Evolutionary conservation across 1,140 invertebrate species (phyloP).

Genomic region (Battus philenor): DNA sequence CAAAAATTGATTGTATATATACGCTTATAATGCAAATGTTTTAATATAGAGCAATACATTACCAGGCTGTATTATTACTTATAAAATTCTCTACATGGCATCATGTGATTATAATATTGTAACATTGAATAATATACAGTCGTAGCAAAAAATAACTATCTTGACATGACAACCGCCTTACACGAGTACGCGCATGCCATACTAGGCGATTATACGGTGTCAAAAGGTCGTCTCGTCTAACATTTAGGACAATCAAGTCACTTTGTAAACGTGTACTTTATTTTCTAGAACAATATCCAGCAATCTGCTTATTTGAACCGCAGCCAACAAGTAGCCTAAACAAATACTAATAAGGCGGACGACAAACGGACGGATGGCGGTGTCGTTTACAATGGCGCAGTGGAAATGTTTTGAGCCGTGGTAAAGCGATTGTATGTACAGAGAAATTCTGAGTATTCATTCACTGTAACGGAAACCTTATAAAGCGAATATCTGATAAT

Average conservation of each 20-base stretch:
- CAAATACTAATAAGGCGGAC: slow-evolving; percentile 2
- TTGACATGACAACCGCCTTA: neutral
- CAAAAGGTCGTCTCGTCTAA: slow-evolving; percentile 7
- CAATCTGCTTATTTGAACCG: slow-evolving; percentile 18
- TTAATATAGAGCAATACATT: too few relatives aligned
- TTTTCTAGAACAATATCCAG: slow-evolving; percentile 18
- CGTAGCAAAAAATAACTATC: neutral
- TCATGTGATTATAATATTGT: too few relatives aligned
- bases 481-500: too few relatives aligned
- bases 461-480: too few relatives aligned
- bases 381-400: slow-evolving; percentile 11
- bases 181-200: neutral
- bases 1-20: too few relatives aligned
- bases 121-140: too few relatives aligned
- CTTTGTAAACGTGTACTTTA: slow-evolving; percentile 11
- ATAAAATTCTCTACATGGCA: too few relatives aligned
- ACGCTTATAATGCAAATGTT: too few relatives aligned
- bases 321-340: slow-evolving; percentile 13
- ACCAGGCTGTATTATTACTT: too few relatives aligned
- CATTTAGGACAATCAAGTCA: slow-evolving; percentile 1
- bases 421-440: too few relatives aligned
- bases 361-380: slow-evolving; percentile 3
- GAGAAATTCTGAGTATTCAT: too few relatives aligned
- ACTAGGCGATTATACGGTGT: neutral
- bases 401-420: slow-evolving; percentile 1